phyloP scores from a whole-genome alignment of 2,888 invertebrate species.

The Thymelicus sylvestris region DNA sequence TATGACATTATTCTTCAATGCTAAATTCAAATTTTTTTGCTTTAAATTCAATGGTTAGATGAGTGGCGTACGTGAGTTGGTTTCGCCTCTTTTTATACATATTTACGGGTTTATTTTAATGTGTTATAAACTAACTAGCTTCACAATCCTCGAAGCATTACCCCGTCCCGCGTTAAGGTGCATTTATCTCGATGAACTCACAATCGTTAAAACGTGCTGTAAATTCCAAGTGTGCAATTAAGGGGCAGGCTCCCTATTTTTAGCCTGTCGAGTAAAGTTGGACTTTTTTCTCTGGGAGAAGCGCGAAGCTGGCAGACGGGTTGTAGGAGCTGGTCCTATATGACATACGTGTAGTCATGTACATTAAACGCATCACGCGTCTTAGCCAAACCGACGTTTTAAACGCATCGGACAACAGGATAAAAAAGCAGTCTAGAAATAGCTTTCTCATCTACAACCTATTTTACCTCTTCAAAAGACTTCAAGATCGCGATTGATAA shows the following conservation, averaged over 20 bases:
- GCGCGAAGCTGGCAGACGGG: slow-evolving; percentile 53
- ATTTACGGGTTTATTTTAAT: slow-evolving; percentile 47
- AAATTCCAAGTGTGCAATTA: slow-evolving; percentile 78
- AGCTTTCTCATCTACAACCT: too few relatives aligned
- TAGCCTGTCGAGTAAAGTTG: slow-evolving; percentile 61
- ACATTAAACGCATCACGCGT: background rate
- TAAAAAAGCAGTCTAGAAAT: too few relatives aligned
- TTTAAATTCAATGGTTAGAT: slow-evolving; percentile 46
- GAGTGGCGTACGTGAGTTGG: slow-evolving; percentile 43
- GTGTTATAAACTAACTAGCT: slow-evolving; percentile 55
- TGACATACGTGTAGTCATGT: slow-evolving; percentile 5
- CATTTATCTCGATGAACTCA: slow-evolving; percentile 53
- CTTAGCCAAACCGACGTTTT: slow-evolving; percentile 5
- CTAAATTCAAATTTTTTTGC: slow-evolving; percentile 45
- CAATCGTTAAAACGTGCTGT: slow-evolving; percentile 74
- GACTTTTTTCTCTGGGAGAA: slow-evolving; percentile 59
- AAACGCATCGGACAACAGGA: slow-evolving; percentile 12
- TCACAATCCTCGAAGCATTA: slow-evolving; percentile 53
- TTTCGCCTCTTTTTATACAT: slow-evolving; percentile 41
- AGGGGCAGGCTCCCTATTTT: slow-evolving; percentile 73
- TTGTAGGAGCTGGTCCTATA: slow-evolving; percentile 43
- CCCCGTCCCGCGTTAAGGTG: slow-evolving; percentile 55
- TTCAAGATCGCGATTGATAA: too few relatives aligned
- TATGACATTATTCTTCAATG: too few relatives aligned
- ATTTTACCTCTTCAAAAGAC: too few relatives aligned